Percentiles rank a stretch among this genome's conserved stretches.
Conservation (phyloP, 2,113 vertebrate genomes). For the Crotalus horridus region DNA sequence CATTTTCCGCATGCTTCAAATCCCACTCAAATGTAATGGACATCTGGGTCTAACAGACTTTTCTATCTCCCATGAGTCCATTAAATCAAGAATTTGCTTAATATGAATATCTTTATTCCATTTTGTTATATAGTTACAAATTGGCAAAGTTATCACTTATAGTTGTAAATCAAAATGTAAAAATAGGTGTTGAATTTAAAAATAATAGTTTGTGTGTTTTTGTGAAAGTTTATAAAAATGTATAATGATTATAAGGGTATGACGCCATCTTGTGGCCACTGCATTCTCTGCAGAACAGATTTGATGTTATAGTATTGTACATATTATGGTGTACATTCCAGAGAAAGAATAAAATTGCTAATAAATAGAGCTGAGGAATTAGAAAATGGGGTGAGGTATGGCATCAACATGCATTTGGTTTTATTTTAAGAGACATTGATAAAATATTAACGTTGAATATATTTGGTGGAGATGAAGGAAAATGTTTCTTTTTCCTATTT, state of each 20-base stretch:
- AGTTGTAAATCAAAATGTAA: not conserved
- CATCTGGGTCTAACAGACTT: not conserved
- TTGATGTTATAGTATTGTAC: conserved; percentile 49
- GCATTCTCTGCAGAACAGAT: not conserved
- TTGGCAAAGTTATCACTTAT: not conserved
- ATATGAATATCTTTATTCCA: not conserved
- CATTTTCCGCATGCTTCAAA: not conserved
- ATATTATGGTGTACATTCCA: not conserved
- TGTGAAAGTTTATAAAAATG: not conserved
- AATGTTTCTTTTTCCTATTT: not conserved
- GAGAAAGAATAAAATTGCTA: conserved; percentile 20
- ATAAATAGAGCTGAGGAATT: not conserved
- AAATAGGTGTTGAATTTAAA: conserved; percentile 43
- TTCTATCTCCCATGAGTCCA: not conserved
- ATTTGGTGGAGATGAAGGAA: not conserved
- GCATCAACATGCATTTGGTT: not conserved
- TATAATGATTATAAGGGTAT: conserved; percentile 31
- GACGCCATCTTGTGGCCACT: conserved; percentile 69
- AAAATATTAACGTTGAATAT: not conserved
- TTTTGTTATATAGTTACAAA: not conserved
- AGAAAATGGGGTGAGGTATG: not conserved
- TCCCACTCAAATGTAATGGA: not conserved
- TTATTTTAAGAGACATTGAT: not conserved
- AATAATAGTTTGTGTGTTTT: conserved; percentile 49
- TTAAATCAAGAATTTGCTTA: not conserved